A percentile compares a stretch with the other conserved stretches of the same genome.
Evolutionary conservation across 2,888 invertebrate genomes (phyloP).

Genomic region (Polia nebulosa): DNA sequence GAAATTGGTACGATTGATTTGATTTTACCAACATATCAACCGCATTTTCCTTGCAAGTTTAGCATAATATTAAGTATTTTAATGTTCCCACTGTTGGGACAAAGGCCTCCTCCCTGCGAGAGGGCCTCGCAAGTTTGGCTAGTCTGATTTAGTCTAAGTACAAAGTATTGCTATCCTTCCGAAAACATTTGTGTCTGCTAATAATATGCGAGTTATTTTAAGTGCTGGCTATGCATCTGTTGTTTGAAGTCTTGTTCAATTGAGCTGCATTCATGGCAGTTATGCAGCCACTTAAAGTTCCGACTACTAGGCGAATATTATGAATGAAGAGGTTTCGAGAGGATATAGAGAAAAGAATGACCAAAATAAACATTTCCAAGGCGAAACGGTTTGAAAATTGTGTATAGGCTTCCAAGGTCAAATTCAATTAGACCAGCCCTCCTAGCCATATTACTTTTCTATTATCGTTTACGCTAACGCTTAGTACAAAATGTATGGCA

Average conservation of each 20-base stretch:
- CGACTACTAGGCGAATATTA: conserved; percentile 13
- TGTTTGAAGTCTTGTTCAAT: conserved; percentile 41
- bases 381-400: not conserved
- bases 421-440: too few species aligned
- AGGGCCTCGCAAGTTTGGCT: not conserved
- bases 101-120: too few species aligned
- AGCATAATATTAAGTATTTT: too few species aligned
- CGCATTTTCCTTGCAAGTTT: too few species aligned
- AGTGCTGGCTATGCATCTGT: conserved; percentile 29
- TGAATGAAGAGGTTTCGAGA: conserved; percentile 26
- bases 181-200: conserved; percentile 17
- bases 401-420: too few species aligned
- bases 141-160: not conserved
- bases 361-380: too few species aligned
- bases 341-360: not conserved
- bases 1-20: not conserved
- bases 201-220: conserved; percentile 24
- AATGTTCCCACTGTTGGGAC: too few species aligned
- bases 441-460: too few species aligned
- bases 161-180: not conserved
- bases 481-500: too few species aligned
- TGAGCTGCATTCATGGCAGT: conserved; percentile 5
- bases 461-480: too few species aligned
- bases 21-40: not conserved
- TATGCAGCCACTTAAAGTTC: conserved; percentile 13